These are phyloP conservation scores for Alectura lathami DNA, from an alignment of 2,113 vertebrate species.

Conservation along the genomic window DNA sequence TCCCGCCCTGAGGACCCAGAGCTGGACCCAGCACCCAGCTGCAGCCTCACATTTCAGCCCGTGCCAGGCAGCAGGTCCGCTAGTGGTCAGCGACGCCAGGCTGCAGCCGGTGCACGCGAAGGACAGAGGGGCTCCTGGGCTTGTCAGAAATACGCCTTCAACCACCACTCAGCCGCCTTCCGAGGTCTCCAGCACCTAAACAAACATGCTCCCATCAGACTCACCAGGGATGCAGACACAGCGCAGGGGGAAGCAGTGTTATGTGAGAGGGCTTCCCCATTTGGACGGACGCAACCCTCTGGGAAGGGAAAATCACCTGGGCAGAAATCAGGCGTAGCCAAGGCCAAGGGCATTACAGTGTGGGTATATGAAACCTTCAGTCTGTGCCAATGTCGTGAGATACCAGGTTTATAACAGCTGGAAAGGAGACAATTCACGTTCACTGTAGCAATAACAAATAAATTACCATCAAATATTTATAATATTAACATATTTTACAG, in stretches of 20 bases:
- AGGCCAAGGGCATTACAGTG: neutral
- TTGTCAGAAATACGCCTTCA: neutral
- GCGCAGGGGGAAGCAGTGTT: rapidly evolving
- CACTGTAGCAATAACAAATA: neutral
- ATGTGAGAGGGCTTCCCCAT: neutral
- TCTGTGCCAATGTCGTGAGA: neutral
- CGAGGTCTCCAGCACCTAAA: neutral
- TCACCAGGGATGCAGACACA: neutral
- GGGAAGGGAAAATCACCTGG: neutral
- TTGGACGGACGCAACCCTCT: neutral
- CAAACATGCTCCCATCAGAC: neutral
- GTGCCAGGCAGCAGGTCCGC: neutral
- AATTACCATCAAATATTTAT: neutral
- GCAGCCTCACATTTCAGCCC: neutral
- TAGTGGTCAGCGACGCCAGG: rapidly evolving
- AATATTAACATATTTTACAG: neutral
- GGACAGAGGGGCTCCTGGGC: neutral
- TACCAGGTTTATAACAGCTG: neutral
- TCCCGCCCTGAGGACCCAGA: too few relatives aligned
- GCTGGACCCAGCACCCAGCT: too few relatives aligned
- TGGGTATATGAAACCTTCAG: neutral
- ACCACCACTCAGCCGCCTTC: neutral
- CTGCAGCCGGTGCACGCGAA: neutral
- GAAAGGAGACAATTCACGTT: neutral
- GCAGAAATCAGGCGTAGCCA: neutral